phyloP scores from a whole-genome alignment of 1,140 invertebrate species.

The Drosophila arawakana region DNA sequence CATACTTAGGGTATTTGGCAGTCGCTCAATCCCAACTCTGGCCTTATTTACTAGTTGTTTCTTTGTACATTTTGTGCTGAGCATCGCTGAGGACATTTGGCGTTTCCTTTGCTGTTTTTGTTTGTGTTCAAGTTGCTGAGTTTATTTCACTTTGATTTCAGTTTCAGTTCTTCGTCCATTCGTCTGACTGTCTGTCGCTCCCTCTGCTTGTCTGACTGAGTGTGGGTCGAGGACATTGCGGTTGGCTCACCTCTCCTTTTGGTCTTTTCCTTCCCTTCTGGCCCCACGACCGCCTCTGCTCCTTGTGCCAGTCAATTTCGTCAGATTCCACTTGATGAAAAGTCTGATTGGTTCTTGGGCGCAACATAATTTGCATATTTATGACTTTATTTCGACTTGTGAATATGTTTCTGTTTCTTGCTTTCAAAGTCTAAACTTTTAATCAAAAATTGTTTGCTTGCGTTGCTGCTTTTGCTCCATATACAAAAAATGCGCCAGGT shows the following conservation, averaged over 20 bases:
- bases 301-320: slow-evolving; percentile 71
- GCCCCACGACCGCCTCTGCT: slow-evolving; percentile 57
- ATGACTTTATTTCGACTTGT: slow-evolving; percentile 60
- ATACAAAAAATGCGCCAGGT: slow-evolving; percentile 60
- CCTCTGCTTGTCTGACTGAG: slow-evolving; percentile 18
- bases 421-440: slow-evolving; percentile 52
- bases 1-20: slow-evolving; percentile 18
- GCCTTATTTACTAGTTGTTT: background rate
- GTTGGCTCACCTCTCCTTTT: background rate
- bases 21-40: background rate
- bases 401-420: slow-evolving; percentile 6
- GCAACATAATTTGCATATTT: slow-evolving; percentile 75
- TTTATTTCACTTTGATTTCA: slow-evolving; percentile 61
- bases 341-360: slow-evolving; percentile 76
- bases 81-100: slow-evolving; percentile 30
- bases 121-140: slow-evolving; percentile 30
- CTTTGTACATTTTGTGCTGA: slow-evolving; percentile 24
- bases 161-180: slow-evolving; percentile 2
- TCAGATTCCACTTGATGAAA: slow-evolving; percentile 82
- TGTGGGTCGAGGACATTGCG: slow-evolving; percentile 22
- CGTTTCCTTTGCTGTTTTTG: slow-evolving; percentile 52
- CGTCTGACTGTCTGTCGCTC: slow-evolving; percentile 6
- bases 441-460: slow-evolving; percentile 38
- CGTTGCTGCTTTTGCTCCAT: slow-evolving; percentile 41
- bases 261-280: background rate